Conservation (phyloP, 2,888 invertebrate genomes). For the Lutraria lutraria region DNA sequence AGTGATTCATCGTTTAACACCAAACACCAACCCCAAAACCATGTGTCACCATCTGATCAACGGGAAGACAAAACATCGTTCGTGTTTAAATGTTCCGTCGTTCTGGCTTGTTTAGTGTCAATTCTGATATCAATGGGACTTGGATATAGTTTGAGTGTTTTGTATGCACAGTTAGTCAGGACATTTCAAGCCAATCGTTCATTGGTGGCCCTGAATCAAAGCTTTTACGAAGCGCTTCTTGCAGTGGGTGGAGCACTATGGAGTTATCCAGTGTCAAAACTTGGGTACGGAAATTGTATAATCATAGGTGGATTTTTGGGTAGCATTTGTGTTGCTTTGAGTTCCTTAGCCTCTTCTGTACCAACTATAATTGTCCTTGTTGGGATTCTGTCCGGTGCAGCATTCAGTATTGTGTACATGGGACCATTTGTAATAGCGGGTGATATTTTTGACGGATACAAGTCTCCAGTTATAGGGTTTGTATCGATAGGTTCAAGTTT, state of each 20-base stretch:
- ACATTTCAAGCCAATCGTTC: conserved; percentile 36
- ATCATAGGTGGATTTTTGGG: conserved; percentile 42
- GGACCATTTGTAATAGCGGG: conserved; percentile 48
- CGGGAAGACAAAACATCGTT: background rate
- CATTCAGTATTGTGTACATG: conserved; percentile 46
- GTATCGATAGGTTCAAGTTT: conserved; percentile 48
- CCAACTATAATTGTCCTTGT: conserved; percentile 44
- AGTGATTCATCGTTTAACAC: background rate
- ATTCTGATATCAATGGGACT: conserved; percentile 49
- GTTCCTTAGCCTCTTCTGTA: conserved; percentile 36
- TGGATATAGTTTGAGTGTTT: conserved; percentile 42
- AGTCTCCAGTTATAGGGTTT: conserved; percentile 41
- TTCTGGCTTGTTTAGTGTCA: conserved; percentile 38
- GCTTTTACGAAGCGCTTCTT: conserved; percentile 43
- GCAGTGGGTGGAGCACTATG: conserved; percentile 48
- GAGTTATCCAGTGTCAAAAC: conserved; percentile 48
- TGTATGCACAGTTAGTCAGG: conserved; percentile 45
- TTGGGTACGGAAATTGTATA: conserved; percentile 40
- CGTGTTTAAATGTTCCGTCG: conserved; percentile 19
- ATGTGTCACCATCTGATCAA: background rate
- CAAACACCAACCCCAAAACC: background rate
- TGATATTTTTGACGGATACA: conserved; percentile 36
- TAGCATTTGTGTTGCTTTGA: conserved; percentile 36
- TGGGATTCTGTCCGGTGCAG: conserved; percentile 37
- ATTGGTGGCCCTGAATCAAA: conserved; percentile 45